Base-by-base conservation (phyloP, 2,888 invertebrate species). In the Patella pellucida region DNA sequence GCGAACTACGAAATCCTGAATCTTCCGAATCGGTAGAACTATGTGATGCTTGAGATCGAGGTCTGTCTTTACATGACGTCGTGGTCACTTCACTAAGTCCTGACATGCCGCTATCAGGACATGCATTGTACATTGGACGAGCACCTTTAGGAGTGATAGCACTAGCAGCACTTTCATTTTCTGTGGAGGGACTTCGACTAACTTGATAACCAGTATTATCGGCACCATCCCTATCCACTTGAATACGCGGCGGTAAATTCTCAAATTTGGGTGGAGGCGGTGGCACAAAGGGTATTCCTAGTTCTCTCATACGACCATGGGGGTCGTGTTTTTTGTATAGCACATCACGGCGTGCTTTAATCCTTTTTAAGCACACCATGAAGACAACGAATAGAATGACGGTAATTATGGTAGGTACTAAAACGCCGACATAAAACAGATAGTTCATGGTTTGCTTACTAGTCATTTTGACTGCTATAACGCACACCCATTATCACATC, bases 381-480 rank as follows among this genome's bases (percentile, higher is more conserved):
- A 90, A 90, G 23, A 86, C 81, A 16, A 85, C 79, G 77, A 90
- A 89, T 62, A 89, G 83, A 14, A 83, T 80, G 73, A 90, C 79
- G 68, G 89, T 89, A 54, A 89, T 84, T 68, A 87, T 75, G 41
- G 88, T 86, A 23, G 89, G 89, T 72, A 89, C 81, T 62, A 90
- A 79, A 68, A 90, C 87, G 69, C 89, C 89, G 68, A 89, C 83
- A 79, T 88, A 85, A 79, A 89, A 89, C 76, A 89, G 78, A 69
- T 83, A 83, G 77, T 84, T 85, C 81, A 87, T 82, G 52, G 78
- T 84, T 75, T 82, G 78, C 70, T 75, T 75, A 70, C 82, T 76
- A 74, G 81, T 81, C 83, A 84, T 81, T 62, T 11, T 62, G 62
- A 62, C 62, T 23, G 62, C 11, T 62, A 41, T 41, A 41, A 41